phyloP scores from a whole-genome alignment of 2,888 invertebrate genomes.

The Melanotus villosus region DNA sequence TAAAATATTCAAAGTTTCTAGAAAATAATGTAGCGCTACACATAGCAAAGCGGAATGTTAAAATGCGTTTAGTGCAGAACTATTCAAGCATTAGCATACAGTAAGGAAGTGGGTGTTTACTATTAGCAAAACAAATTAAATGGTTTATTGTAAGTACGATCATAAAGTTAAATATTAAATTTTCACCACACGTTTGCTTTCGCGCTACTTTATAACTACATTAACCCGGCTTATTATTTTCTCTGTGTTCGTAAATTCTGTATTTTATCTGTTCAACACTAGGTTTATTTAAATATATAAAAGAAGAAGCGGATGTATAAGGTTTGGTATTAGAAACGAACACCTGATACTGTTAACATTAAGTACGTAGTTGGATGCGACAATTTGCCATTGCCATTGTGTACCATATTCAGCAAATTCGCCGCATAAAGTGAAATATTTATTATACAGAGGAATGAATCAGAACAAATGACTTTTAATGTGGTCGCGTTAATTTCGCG shows the following conservation, averaged over 20 bases:
- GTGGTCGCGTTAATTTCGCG: background rate
- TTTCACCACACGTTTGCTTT: slow-evolving; percentile 16
- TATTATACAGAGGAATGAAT: background rate
- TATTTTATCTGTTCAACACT: slow-evolving; percentile 1
- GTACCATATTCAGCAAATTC: slow-evolving; percentile 20
- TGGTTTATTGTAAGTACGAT: slow-evolving; percentile 24
- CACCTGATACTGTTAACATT: slow-evolving; percentile 16
- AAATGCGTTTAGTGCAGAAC: slow-evolving; percentile 3
- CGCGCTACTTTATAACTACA: slow-evolving; percentile 10
- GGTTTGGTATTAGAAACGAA: slow-evolving; percentile 13
- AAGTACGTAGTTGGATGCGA: slow-evolving; percentile 19
- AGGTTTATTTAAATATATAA: slow-evolving; percentile 8
- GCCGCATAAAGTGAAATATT: slow-evolving; percentile 7
- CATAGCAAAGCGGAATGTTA: slow-evolving; percentile 29
- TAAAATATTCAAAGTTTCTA: background rate
- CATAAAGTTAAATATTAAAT: slow-evolving; percentile 27
- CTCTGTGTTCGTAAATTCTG: slow-evolving; percentile 5
- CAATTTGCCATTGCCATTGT: slow-evolving; percentile 40
- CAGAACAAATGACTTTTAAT: no score
- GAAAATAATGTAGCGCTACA: background rate
- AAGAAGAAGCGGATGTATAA: background rate
- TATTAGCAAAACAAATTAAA: slow-evolving; percentile 34
- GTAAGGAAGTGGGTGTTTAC: slow-evolving; percentile 30
- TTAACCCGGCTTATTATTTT: slow-evolving; percentile 12
- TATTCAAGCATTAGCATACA: slow-evolving; percentile 25